Evolutionary conservation across 2,113 vertebrate species (phyloP).

Genomic region (Halichoeres trimaculatus): DNA sequence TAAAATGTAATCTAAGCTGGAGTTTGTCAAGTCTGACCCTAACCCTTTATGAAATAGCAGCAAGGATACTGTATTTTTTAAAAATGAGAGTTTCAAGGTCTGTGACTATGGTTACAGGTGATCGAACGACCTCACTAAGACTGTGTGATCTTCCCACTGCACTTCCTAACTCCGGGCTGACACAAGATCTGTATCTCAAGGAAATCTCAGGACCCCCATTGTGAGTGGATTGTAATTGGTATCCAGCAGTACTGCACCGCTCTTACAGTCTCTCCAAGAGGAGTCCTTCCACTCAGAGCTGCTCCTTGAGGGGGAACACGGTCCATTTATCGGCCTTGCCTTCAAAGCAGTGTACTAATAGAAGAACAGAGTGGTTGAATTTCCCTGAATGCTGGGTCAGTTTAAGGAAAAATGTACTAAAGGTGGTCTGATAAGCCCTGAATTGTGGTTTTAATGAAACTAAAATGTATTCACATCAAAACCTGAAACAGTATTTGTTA

Average conservation of each 20-base stretch:
- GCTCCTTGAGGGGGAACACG: slow-evolving; percentile 25
- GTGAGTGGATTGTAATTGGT: slow-evolving; percentile 70
- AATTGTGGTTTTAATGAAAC: neutral
- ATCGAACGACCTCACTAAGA: slow-evolving; percentile 12
- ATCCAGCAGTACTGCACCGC: slow-evolving; percentile 42
- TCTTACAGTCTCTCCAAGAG: slow-evolving; percentile 45
- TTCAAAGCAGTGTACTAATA: slow-evolving; percentile 4
- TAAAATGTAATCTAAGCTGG: neutral
- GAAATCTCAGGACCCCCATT: slow-evolving; percentile 49
- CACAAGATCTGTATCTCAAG: slow-evolving; percentile 18
- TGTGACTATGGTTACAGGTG: slow-evolving; percentile 1
- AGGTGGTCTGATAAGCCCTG: slow-evolving; percentile 6
- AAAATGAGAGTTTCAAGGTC: neutral
- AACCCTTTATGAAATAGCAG: neutral
- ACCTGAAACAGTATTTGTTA: neutral
- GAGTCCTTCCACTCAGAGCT: slow-evolving; percentile 25
- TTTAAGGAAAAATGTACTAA: slow-evolving; percentile 1
- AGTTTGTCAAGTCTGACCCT: neutral
- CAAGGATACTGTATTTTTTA: neutral
- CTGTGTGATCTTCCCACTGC: slow-evolving; percentile 45
- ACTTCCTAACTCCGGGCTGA: slow-evolving; percentile 15
- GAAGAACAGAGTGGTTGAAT: neutral
- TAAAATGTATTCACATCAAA: neutral
- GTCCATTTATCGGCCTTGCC: slow-evolving; percentile 27
- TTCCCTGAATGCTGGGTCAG: slow-evolving; percentile 1